Evolutionary conservation across 2,113 vertebrate species (phyloP).

Genomic region (Orycteropus afer): DNA sequence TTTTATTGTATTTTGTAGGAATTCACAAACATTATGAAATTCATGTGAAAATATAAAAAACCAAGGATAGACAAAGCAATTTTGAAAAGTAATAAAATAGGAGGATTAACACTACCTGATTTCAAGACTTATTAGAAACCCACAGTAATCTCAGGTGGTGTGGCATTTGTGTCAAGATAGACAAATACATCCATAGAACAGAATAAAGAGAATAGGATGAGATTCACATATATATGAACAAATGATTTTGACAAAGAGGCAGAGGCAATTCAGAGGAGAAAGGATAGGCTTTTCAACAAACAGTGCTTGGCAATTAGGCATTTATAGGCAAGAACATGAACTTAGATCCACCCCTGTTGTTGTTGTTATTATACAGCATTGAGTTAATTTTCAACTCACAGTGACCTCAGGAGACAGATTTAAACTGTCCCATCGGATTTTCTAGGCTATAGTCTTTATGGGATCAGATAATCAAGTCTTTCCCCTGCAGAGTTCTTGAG

Average conservation of each 20-base stretch:
- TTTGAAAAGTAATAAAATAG: background rate
- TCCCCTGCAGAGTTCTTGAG: too few relatives aligned
- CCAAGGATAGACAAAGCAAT: background rate
- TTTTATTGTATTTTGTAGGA: background rate
- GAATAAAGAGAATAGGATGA: background rate
- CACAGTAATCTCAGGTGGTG: background rate
- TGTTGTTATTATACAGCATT: too few relatives aligned
- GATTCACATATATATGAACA: background rate
- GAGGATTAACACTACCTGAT: background rate
- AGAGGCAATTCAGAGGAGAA: background rate
- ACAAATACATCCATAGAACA: too few relatives aligned
- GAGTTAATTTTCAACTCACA: background rate
- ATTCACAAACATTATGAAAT: conserved; percentile 27
- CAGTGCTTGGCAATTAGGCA: background rate
- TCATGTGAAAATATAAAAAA: background rate
- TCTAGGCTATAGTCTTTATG: too few relatives aligned
- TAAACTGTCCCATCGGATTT: too few relatives aligned
- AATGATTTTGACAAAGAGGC: background rate
- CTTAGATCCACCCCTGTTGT: background rate
- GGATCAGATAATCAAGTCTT: too few relatives aligned
- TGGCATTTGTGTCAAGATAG: background rate
- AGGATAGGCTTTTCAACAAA: too few relatives aligned
- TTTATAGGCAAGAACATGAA: background rate
- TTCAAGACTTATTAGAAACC: conserved; percentile 15
- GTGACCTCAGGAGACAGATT: background rate